Evolutionary conservation across 2,888 invertebrate genomes (phyloP).

Genomic region (Hydrotaea diabolus): DNA sequence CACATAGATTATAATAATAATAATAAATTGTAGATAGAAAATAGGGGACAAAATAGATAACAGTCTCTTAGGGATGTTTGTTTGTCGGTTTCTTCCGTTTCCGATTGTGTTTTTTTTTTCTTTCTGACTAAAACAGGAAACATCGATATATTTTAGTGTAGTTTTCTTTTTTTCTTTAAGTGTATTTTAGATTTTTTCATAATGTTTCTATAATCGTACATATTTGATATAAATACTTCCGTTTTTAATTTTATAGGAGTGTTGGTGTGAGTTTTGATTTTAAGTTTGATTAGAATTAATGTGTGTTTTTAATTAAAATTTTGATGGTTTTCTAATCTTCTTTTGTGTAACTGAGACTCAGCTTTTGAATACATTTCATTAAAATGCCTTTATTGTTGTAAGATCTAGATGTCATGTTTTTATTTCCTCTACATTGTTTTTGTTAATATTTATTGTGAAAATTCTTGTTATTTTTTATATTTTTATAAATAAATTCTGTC

Average conservation of each 20-base stretch:
- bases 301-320: background rate
- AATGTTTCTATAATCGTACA: background rate
- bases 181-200: background rate
- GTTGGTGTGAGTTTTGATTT: too few relatives aligned
- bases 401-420: too few relatives aligned
- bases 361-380: too few relatives aligned
- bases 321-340: background rate
- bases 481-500: conserved; percentile 24
- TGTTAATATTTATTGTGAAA: conserved; percentile 37
- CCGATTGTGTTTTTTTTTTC: background rate
- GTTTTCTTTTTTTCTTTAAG: too few relatives aligned
- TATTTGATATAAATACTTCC: background rate
- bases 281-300: background rate
- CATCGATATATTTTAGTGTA: background rate
- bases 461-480: conserved; percentile 43
- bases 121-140: background rate
- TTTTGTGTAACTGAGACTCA: too few relatives aligned
- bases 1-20: background rate
- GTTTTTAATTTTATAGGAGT: too few relatives aligned
- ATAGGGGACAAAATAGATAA: conserved; percentile 47
- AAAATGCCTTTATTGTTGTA: too few relatives aligned
- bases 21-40: conserved; percentile 8
- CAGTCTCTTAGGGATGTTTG: conserved; percentile 64
- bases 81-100: conserved; percentile 29
- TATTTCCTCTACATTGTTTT: background rate